Percentiles rank a stretch among this genome's conserved stretches.
Evolutionary conservation across 2,888 invertebrate genomes (phyloP).

Genomic region (Torymus texanus): DNA sequence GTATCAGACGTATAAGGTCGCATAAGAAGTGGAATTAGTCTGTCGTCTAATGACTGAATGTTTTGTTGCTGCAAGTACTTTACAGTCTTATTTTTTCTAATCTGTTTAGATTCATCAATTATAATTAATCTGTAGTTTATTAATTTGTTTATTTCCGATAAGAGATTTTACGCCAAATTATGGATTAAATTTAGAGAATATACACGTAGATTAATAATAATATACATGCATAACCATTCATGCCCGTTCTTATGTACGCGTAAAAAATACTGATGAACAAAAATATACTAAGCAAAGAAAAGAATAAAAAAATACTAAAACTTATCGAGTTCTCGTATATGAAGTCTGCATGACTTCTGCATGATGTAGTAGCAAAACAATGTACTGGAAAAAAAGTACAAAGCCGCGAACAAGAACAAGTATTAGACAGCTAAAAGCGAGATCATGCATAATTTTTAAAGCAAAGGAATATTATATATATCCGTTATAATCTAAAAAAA

Average conservation of each 20-base stretch:
- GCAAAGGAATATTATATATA: conserved; percentile 32
- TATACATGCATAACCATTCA: conserved; percentile 41
- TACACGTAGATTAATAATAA: conserved; percentile 33
- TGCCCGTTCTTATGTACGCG: conserved; percentile 39
- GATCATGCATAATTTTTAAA: conserved; percentile 47
- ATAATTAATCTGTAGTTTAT: conserved; percentile 27
- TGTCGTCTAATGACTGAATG: conserved; percentile 44
- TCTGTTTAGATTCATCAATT: conserved; percentile 15
- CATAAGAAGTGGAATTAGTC: conserved; percentile 7
- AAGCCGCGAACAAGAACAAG: conserved; percentile 30
- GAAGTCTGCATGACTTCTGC: conserved; percentile 19
- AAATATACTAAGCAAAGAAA: conserved; percentile 24
- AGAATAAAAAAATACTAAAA: conserved; percentile 31
- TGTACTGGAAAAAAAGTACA: conserved; percentile 49
- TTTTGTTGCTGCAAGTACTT: conserved; percentile 46
- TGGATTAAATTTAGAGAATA: conserved; percentile 36
- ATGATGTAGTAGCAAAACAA: conserved; percentile 19
- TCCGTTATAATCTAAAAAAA: conserved; percentile 44
- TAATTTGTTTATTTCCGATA: conserved; percentile 48
- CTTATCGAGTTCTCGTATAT: conserved; percentile 39
- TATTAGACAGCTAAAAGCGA: conserved; percentile 29
- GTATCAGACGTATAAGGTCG: not conserved
- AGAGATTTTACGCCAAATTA: conserved; percentile 50
- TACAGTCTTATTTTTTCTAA: conserved; percentile 3
- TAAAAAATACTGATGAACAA: conserved; percentile 35